A percentile compares a stretch with the other conserved stretches of the same genome.
Evolutionary conservation across 2,113 vertebrate genomes (phyloP).

Genomic region (Platysteira castanea): DNA sequence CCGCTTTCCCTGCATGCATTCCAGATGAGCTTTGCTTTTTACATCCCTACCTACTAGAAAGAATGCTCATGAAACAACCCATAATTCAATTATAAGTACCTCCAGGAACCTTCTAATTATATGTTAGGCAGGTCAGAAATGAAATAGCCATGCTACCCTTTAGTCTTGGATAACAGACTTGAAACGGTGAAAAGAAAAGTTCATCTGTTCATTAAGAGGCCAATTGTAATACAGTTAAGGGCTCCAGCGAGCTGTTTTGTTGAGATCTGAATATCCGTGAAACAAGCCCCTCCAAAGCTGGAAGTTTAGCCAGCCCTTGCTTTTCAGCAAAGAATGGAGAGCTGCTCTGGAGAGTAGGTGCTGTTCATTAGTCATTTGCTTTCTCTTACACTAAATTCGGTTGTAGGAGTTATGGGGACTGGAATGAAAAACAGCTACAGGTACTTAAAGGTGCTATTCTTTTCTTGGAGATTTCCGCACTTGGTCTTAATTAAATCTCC

Average conservation of each 20-base stretch:
- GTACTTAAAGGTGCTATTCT: constrained; percentile 8
- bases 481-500: constrained; percentile 57
- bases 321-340: constrained; percentile 19
- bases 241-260: constrained; percentile 34
- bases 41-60: constrained; percentile 39
- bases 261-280: constrained; percentile 15
- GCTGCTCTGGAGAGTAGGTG: background rate
- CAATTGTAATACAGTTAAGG: constrained; percentile 23
- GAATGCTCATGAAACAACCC: constrained; percentile 48
- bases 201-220: constrained; percentile 55
- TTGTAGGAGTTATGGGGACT: background rate
- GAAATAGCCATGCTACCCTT: constrained; percentile 55
- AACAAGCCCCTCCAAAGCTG: constrained; percentile 19
- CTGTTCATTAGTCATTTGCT: background rate
- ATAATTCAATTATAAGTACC: constrained; percentile 70
- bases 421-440: background rate
- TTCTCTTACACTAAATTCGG: background rate
- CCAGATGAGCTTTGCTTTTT: constrained; percentile 51
- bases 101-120: constrained; percentile 67
- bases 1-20: background rate
- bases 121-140: constrained; percentile 59
- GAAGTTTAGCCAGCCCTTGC: background rate
- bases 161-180: constrained; percentile 51
- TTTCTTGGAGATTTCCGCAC: background rate
- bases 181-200: constrained; percentile 61